These are phyloP conservation scores for Caenorhabditis latens DNA, from an alignment of 1,140 invertebrate genomes.

Conservation along the genomic window DNA sequence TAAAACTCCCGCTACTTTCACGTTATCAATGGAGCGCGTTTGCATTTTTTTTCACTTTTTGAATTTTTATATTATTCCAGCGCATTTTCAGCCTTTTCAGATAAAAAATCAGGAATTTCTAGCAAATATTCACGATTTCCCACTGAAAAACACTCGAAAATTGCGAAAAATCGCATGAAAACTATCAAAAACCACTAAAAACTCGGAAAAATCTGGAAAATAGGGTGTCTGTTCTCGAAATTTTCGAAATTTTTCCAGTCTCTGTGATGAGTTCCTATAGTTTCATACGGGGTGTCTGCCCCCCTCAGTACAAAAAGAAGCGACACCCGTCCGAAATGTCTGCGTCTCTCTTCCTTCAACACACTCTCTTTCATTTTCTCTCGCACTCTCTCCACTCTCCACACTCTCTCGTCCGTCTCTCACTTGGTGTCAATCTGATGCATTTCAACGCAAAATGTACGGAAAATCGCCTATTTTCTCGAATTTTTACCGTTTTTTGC, in stretches of 20 bases:
- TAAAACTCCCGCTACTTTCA: too few relatives aligned
- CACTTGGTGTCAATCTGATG: too few relatives aligned
- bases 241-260: not conserved
- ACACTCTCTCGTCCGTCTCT: not conserved
- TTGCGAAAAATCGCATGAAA: not conserved
- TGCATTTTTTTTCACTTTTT: not conserved
- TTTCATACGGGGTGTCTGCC: not conserved
- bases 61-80: not conserved
- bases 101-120: not conserved
- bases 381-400: not conserved
- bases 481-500: too few relatives aligned
- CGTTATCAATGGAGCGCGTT: not conserved
- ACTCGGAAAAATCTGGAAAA: not conserved
- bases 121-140: too few relatives aligned
- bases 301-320: not conserved
- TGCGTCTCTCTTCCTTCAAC: not conserved
- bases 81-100: not conserved
- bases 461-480: too few relatives aligned
- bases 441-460: too few relatives aligned
- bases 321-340: not conserved
- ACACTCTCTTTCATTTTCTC: not conserved
- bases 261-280: not conserved
- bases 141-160: too few relatives aligned
- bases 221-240: not conserved
- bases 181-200: not conserved